Percentiles rank a stretch among this genome's conserved stretches.
These are phyloP conservation scores for Tribolium freemani DNA, from an alignment of 2,888 invertebrate species.

Conservation along the genomic window DNA sequence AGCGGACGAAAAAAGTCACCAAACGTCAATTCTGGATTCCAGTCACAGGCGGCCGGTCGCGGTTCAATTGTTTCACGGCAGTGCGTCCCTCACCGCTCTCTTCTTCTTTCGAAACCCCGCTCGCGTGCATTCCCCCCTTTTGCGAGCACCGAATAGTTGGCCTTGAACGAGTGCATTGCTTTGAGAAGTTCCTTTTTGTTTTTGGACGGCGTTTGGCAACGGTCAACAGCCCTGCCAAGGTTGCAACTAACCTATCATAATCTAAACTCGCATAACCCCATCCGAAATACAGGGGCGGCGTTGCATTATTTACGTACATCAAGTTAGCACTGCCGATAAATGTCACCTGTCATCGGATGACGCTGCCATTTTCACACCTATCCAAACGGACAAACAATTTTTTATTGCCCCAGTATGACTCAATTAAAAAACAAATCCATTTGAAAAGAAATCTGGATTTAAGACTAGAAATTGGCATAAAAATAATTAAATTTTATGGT, in stretches of 20 bases:
- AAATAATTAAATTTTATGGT: conserved; percentile 19
- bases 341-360: neutral
- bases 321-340: neutral
- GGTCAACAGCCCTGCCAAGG: conserved; percentile 69
- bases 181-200: conserved; percentile 67
- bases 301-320: neutral
- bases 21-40: conserved; percentile 68
- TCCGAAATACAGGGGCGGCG: conserved; percentile 39
- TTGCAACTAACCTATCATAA: conserved; percentile 68
- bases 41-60: conserved; percentile 67
- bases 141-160: conserved; percentile 67
- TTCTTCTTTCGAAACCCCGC: conserved; percentile 37
- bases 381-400: neutral
- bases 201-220: conserved; percentile 68
- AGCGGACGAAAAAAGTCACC: conserved; percentile 59
- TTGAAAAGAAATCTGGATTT: neutral
- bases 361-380: neutral
- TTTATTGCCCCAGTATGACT: neutral
- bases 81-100: conserved; percentile 55
- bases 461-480: neutral
- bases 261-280: conserved; percentile 63
- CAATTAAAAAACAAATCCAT: neutral
- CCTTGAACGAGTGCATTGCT: conserved; percentile 70
- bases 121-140: conserved; percentile 57
- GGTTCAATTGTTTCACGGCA: conserved; percentile 69